Base-by-base conservation (phyloP, 2,888 invertebrate species). In the Trichopria drosophilae region DNA sequence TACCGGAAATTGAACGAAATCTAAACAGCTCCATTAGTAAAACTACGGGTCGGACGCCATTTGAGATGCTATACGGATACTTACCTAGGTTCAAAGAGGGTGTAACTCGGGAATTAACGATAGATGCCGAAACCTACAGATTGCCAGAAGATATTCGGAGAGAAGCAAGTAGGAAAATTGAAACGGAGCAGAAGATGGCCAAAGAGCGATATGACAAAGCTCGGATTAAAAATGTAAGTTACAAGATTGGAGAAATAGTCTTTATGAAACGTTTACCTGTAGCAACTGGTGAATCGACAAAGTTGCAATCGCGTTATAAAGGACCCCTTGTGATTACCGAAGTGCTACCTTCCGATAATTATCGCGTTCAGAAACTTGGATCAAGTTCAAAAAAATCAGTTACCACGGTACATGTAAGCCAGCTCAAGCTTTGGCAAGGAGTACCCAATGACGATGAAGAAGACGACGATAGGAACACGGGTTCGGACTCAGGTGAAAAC, bases 21-120 rank as follows among this genome's bases (percentile, higher is more conserved):
- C 13, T 60, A 18, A 60, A 60, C 35, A 46, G 39, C 2, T 16
- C 48, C 2, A 23, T 49, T 9, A 55, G 32, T 9, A 53, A 53
- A 24, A 51, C 42, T 1, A 60, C 57, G 2, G 57, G 59, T 1
- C 12, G 31, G 7, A 52, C 51, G 4, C 51, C 60, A 4, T 60
- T 48, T 16, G 46, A 53, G 16, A 13, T 55, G 6, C 26, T 60
- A 10, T 57, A 51, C 15, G 60, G 59, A 3, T 53, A 48, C 19
- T 19, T 50, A 4, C 52, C 55, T 6, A 39, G 51, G 3, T 46
- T 45, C 20, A 28, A 45, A 2, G 58, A 56, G 16, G 47, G 51
- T 16, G 19, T 13, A 15, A 12, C 42, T 10, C 9, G 46, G 2
- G 6, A 32, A n/a, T 19, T 52, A 4, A 28, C 46, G 1, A 28